Percentiles rank a stretch among this genome's conserved stretches.
Conservation (phyloP, 2,888 invertebrate genomes). For the Ctena decussata region DNA sequence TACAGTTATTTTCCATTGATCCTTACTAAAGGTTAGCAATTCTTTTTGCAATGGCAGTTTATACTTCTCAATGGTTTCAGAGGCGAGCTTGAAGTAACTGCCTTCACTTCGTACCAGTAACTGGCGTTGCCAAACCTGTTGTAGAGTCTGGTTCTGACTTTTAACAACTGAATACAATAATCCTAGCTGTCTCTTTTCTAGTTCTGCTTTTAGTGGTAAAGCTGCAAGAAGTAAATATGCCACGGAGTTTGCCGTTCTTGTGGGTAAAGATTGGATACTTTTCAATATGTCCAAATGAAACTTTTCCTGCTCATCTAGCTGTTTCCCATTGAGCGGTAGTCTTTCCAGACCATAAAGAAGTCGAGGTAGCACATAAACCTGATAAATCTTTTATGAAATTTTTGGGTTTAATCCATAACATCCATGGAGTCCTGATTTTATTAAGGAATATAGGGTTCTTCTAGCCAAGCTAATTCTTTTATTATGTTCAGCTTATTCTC, state of each 20-base stretch:
- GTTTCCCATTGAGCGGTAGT: not conserved
- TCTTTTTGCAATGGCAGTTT: not conserved
- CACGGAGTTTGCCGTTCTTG: not conserved
- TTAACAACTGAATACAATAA: not conserved
- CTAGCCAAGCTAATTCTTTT: not conserved
- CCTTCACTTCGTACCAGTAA: not conserved
- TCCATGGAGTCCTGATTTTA: not conserved
- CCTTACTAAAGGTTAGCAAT: not conserved
- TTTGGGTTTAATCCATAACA: not conserved
- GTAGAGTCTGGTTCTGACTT: not conserved
- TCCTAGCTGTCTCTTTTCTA: not conserved
- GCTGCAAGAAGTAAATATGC: not conserved
- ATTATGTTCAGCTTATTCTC: not conserved
- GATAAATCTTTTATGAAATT: too few species aligned
- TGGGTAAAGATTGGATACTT: not conserved
- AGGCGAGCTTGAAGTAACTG: not conserved
- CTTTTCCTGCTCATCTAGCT: not conserved
- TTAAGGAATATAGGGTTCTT: not conserved
- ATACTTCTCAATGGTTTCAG: not conserved
- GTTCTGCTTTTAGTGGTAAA: not conserved
- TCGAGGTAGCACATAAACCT: not conserved
- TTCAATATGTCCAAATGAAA: too few species aligned
- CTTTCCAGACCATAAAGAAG: not conserved
- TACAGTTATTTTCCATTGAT: not conserved
- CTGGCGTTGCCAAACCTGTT: not conserved